Evolutionary conservation across 2,113 vertebrate genomes (phyloP), one percentile per base, ranked within the genome.

Genomic region (Eudorcas thomsonii): DNA sequence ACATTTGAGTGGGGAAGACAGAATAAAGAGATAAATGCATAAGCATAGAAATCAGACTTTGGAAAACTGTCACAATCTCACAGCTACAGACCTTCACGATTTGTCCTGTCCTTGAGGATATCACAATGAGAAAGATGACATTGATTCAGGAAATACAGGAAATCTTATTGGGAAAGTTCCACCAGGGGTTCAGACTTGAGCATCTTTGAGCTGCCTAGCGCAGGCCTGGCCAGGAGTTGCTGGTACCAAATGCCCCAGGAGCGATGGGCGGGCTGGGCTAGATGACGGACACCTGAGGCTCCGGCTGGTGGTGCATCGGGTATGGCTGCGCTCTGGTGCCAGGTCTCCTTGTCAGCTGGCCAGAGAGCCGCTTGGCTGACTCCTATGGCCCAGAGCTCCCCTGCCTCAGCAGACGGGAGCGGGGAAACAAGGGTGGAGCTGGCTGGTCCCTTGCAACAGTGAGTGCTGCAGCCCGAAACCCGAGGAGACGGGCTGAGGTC

Each of bases 391-490:
- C 93, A 43, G 52, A 7, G 9, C 28, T 54, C 30, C 52, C 77
- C 45, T 74, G 93, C 64, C 52, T 91, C 74, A 71, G 90, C 91
- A 43, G 84, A 74, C 85, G 48, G 94, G 81, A 96, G 50, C 1
- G 3, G 45, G 96, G 96, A 94, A 85, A 21, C 52, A n/a, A 60
- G 45, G 78, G 55, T 4, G 1, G 48, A 62, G 55, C 77, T 2
- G 6, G 90, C 50, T 67, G 15, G 43, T 33, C 28, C 3, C 14
- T 54, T 16, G 85, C 62, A 67, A 89, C 85, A 81, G 55, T 0
- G 3, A 55, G 60, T 83, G 62, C 62, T 17, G 25, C 39, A 25
- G 86, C 77, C 55, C 71, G 91, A 97, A 97, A 98, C 78, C 78
- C 3, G 87, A 97, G 98, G 48, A 91, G 88, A 15, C 1, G 33